Evolutionary conservation across 2,888 invertebrate genomes (phyloP), one percentile per base, ranked within the genome.

Genomic region (Teinopalpus imperialis): DNA sequence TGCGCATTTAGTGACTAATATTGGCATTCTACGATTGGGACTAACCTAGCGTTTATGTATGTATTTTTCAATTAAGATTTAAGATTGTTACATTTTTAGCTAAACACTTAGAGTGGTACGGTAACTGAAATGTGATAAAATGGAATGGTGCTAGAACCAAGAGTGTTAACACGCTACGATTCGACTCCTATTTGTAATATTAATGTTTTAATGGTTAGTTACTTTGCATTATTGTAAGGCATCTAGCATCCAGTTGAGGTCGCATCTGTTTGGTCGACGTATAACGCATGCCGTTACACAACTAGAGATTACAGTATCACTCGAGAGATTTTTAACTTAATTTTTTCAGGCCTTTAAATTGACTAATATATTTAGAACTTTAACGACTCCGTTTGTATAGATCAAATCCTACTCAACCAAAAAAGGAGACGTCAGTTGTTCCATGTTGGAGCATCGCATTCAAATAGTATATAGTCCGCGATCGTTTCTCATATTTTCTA

Each of bases 91-190:
- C 83, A 89, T 81, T 86, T 87, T 88, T 89, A 89, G 85, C 88
- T 85, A 87, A 89, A 89, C 83, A 86, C 80, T 86, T 89, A 89
- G 89, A 87, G 88, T 88, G 89, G 89, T 89, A 89, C 88, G 86
- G 86, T 89, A 89, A 89, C 89, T 78, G 89, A 89, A 87, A 83
- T 89, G 89, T 89, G 89, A 89, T 89, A 89, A 87, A 89, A 88
- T 77, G 89, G 89, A 83, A 89, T 89, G 89, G 89, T 89, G 89
- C 89, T 89, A 89, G 87, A 87, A 88, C 83, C 88, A 85, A 81
- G 85, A 83, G 87, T 88, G 88, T 85, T 81, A 83, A 86, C 83
- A 83, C 87, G 88, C 85, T 85, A 83, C 86, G 87, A 86, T 87
- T 87, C 86, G 86, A 86, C 88, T 88, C 81, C 86, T 88, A 87